Evolutionary conservation across 2,888 invertebrate genomes (phyloP), one percentile per base, ranked within the genome.

Genomic region (Gerris lacustris): DNA sequence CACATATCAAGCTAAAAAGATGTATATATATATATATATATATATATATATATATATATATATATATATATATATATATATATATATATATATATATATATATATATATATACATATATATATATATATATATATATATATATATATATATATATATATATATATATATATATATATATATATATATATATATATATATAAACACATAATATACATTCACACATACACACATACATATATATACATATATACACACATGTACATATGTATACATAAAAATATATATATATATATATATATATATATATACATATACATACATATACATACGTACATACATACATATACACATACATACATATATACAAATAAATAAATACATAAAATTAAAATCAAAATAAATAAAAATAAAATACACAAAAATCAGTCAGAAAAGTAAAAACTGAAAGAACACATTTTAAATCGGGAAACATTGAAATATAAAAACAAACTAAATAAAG

Each of bases 51-150:
- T 47, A 47, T 47, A 47, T 47, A 47, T 7, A 7, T 7, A 47
- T 47, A 47, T 47, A 47, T 47, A 47, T 7, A 7, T 7, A 7
- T 7, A 7, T 7, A 47, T 47, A 47, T 47, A 47, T 7, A 7
- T 7, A 47, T 47, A 47, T 47, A 47, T 47, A 47, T 47, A 47
- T 47, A 47, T 47, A 47, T 47, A 47, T 47, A 47, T 47, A 47
- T 47, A 47, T 47, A 47, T 47, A 47, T 47, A 47, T 47, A 47
- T 47, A 47, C 11, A 47, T 47, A 47, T 47, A 47, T 47, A 47
- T 47, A 47, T 47, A 47, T 47, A 47, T n/a, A 47, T 47, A 47
- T 47, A 47, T 47, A 47, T 47, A 47, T 47, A 47, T 47, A 47
- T 47, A 47, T 47, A 47, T 47, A 47, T 47, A 47, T 47, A 47